These are phyloP conservation scores for Sphaeridia pumilis DNA, from an alignment of 2,888 invertebrate species.

Conservation along the genomic window DNA sequence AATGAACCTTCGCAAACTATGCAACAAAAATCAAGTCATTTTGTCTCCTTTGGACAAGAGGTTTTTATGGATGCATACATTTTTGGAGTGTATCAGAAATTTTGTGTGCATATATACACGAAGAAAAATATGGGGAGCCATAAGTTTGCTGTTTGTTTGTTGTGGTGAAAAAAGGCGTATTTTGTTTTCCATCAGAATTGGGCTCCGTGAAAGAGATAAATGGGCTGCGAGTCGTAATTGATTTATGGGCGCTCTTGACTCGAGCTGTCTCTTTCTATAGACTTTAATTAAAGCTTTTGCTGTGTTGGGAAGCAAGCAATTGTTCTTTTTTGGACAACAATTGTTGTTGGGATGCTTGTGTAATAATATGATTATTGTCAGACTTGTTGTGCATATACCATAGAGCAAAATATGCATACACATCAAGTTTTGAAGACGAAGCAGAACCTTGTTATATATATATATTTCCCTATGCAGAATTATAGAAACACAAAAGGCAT, in stretches of 20 bases:
- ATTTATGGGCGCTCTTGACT: slow-evolving; percentile 31
- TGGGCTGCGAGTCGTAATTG: slow-evolving; percentile 33
- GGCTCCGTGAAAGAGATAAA: slow-evolving; percentile 31
- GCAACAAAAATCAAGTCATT: too few relatives aligned
- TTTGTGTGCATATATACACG: too few relatives aligned
- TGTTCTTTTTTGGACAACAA: not conserved
- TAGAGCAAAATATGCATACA: not conserved
- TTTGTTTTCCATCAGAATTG: slow-evolving; percentile 24
- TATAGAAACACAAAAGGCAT: too few relatives aligned
- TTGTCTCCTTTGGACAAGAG: too few relatives aligned
- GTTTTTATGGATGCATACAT: too few relatives aligned
- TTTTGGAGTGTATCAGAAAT: too few relatives aligned
- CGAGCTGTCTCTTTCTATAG: slow-evolving; percentile 16
- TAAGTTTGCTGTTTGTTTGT: not conserved
- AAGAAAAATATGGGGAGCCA: not conserved
- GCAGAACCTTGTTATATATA: too few relatives aligned
- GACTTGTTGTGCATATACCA: not conserved
- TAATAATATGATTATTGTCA: not conserved
- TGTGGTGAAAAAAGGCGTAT: slow-evolving; percentile 13
- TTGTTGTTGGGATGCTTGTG: too few relatives aligned
- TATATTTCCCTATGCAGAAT: too few relatives aligned
- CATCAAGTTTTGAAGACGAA: not conserved
- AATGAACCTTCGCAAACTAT: too few relatives aligned
- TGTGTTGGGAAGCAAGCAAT: not conserved
- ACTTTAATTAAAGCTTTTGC: slow-evolving; percentile 28